These are phyloP conservation scores for Alviniconcha strummeri DNA, from an alignment of 2,888 invertebrate genomes.

Conservation along the genomic window DNA sequence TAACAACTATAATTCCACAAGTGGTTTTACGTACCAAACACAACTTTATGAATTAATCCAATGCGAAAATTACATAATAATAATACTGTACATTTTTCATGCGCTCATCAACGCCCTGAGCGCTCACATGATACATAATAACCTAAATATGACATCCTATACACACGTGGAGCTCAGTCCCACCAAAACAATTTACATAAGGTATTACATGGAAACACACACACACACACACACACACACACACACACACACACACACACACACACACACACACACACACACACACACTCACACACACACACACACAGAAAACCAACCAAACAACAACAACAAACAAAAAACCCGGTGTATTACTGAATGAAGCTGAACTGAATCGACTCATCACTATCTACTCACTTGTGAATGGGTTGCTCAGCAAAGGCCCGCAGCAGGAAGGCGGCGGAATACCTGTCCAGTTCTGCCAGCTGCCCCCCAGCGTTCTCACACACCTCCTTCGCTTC, in stretches of 20 bases:
- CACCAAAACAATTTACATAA: too few relatives aligned
- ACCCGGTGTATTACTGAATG: not conserved
- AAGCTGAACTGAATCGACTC: not conserved
- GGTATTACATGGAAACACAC: not conserved
- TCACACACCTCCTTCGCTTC: not conserved
- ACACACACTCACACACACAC: not conserved
- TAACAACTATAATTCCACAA: too few relatives aligned
- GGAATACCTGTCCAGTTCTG: not conserved
- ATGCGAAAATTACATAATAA: too few relatives aligned
- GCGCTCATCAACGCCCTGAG: too few relatives aligned
- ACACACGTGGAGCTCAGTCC: too few relatives aligned
- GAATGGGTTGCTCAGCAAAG: not conserved
- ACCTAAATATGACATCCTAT: too few relatives aligned
- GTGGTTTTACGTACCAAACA: too few relatives aligned
- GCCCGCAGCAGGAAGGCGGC: not conserved
- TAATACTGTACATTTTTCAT: too few relatives aligned
- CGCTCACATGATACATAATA: too few relatives aligned
- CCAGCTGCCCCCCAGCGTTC: not conserved
- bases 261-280: conserved; percentile 15
- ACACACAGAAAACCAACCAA: not conserved
- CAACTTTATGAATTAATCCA: too few relatives aligned
- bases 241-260: not conserved
- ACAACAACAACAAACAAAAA: not conserved
- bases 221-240: not conserved
- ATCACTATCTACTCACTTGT: not conserved